phyloP scores from a whole-genome alignment of 2,797 vertebrate species.

The Mycteria americana region DNA sequence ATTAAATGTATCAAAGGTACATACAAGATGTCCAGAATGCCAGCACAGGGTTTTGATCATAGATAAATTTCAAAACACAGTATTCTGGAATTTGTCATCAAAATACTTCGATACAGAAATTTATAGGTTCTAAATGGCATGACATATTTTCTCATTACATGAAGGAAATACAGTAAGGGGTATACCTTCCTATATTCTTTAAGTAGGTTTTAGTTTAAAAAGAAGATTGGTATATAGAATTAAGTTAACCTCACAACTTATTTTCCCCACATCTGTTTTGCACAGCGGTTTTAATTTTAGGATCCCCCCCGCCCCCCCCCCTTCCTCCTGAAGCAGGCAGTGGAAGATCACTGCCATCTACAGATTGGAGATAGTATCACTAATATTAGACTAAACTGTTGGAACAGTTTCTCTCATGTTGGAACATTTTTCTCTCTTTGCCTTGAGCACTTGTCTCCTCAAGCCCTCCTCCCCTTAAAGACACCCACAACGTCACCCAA shows the following conservation, averaged over 20 bases:
- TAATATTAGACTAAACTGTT: background rate
- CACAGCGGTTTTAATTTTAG: background rate
- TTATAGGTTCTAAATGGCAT: background rate
- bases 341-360: conserved; percentile 69
- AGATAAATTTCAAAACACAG: background rate
- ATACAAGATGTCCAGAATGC: background rate
- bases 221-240: background rate
- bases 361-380: conserved; percentile 42
- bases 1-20: background rate
- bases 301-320: background rate
- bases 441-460: background rate
- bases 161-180: background rate
- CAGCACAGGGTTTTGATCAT: background rate
- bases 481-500: background rate
- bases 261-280: conserved; percentile 3
- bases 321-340: background rate
- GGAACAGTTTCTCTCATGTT: background rate
- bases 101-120: background rate
- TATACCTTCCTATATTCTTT: background rate
- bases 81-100: conserved; percentile 5
- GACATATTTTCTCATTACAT: background rate
- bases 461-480: background rate
- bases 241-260: background rate
- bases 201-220: background rate
- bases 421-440: background rate